phyloP scores from a whole-genome alignment of 2,888 invertebrate species.

The Tetramorium bicarinatum region DNA sequence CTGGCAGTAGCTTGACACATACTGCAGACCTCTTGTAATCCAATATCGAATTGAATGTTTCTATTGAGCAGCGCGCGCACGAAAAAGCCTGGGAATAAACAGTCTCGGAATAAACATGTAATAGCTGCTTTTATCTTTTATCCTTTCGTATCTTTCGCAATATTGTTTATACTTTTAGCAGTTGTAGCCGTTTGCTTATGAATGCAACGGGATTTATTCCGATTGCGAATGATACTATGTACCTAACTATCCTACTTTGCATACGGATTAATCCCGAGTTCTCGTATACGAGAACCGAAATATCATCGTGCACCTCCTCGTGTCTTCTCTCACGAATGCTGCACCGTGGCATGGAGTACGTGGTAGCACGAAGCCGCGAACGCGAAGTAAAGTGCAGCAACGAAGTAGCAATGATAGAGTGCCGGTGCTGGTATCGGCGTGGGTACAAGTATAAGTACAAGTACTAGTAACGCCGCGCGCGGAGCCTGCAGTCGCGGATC shows the following conservation, averaged over 20 bases:
- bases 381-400: slow-evolving; percentile 53
- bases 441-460: slow-evolving; percentile 56
- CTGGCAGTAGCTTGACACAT: slow-evolving; percentile 42
- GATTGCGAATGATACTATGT: slow-evolving; percentile 15
- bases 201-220: slow-evolving; percentile 35
- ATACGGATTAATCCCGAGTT: slow-evolving; percentile 38
- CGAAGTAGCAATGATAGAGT: slow-evolving; percentile 57
- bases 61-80: neutral
- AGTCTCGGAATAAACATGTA: neutral
- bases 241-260: slow-evolving; percentile 25
- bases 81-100: slow-evolving; percentile 3
- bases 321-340: slow-evolving; percentile 32
- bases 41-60: slow-evolving; percentile 43
- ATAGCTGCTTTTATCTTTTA: neutral
- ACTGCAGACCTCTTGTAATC: slow-evolving; percentile 19
- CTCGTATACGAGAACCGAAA: slow-evolving; percentile 30
- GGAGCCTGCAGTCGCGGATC: slow-evolving; percentile 54
- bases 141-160: neutral
- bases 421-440: slow-evolving; percentile 56
- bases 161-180: slow-evolving; percentile 25
- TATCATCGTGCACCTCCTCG: slow-evolving; percentile 36
- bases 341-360: slow-evolving; percentile 22
- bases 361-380: slow-evolving; percentile 51
- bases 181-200: neutral
- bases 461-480: slow-evolving; percentile 49